A percentile compares a stretch with the other conserved stretches of the same genome.
Evolutionary conservation across 2,888 invertebrate genomes (phyloP).

Genomic region (Acanthacorydalis orientalis): DNA sequence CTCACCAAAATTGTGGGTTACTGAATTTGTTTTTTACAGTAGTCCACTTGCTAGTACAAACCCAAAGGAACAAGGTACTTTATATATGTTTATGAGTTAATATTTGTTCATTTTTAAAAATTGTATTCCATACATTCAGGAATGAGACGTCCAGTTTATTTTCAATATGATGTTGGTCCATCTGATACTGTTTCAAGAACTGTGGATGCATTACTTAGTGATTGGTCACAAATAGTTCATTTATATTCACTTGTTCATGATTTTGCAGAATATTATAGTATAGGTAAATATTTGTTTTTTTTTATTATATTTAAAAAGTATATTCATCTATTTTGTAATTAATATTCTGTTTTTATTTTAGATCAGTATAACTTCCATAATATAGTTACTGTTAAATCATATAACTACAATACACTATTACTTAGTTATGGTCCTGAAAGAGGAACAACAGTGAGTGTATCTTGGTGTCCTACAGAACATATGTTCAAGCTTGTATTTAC

Average conservation of each 20-base stretch:
- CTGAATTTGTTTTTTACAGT: conserved; percentile 76
- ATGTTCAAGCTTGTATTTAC: conserved; percentile 65
- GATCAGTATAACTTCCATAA: conserved; percentile 46
- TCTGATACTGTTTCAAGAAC: conserved; percentile 62
- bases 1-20: conserved; percentile 68
- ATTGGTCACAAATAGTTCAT: conserved; percentile 87
- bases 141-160: conserved; percentile 71
- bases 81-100: background rate
- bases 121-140: conserved; percentile 27
- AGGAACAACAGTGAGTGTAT: conserved; percentile 67
- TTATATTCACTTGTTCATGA: conserved; percentile 73
- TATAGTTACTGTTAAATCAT: conserved; percentile 74
- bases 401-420: conserved; percentile 79
- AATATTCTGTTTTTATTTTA: conserved; percentile 16
- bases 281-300: conserved; percentile 32
- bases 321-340: background rate
- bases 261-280: conserved; percentile 60
- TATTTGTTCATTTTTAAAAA: conserved; percentile 1
- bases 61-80: conserved; percentile 51
- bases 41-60: conserved; percentile 64
- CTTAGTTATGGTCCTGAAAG: conserved; percentile 77
- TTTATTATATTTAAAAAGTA: no score
- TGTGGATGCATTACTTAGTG: conserved; percentile 71
- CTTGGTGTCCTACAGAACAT: conserved; percentile 57
- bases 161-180: conserved; percentile 79